A percentile compares a stretch with the other conserved stretches of the same genome.
Conservation (phyloP, 1,140 invertebrate species). For the Lanistes nyassanus region DNA sequence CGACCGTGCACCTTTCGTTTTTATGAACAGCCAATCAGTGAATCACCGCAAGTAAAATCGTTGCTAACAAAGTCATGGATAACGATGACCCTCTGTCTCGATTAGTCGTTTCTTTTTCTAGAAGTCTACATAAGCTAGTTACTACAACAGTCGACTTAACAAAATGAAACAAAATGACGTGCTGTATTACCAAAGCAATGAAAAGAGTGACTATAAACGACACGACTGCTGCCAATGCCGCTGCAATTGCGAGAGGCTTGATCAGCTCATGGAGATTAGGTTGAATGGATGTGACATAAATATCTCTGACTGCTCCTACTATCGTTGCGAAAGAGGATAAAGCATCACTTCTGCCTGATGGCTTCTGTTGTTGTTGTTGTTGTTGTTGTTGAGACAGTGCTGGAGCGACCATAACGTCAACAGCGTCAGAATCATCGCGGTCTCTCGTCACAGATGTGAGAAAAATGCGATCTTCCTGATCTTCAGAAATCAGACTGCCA, state of each 20-base stretch:
- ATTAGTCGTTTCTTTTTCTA: no score
- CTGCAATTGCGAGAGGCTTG: conserved; percentile 5
- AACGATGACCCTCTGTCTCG: no score
- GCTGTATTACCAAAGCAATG: conserved; percentile 13
- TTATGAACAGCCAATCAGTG: no score
- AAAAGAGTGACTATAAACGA: neutral
- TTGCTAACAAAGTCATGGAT: no score
- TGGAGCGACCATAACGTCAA: conserved; percentile 12
- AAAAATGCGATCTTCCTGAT: conserved; percentile 6
- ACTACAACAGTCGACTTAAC: no score
- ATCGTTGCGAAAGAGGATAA: conserved; percentile 13
- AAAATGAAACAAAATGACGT: no score
- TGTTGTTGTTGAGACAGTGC: neutral
- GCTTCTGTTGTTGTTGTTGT: no score
- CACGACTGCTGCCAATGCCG: conserved; percentile 5
- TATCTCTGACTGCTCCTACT: conserved; percentile 7
- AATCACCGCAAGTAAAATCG: no score
- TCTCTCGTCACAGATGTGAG: conserved; percentile 1
- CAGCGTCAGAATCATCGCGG: neutral
- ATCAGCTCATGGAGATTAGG: conserved; percentile 21
- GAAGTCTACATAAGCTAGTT: no score
- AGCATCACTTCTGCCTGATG: neutral
- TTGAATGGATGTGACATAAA: conserved; percentile 18
- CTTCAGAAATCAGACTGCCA: conserved; percentile 12
- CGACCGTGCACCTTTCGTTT: no score